Conservation (phyloP, 1,140 invertebrate species). For the Magallana ariakensis region DNA sequence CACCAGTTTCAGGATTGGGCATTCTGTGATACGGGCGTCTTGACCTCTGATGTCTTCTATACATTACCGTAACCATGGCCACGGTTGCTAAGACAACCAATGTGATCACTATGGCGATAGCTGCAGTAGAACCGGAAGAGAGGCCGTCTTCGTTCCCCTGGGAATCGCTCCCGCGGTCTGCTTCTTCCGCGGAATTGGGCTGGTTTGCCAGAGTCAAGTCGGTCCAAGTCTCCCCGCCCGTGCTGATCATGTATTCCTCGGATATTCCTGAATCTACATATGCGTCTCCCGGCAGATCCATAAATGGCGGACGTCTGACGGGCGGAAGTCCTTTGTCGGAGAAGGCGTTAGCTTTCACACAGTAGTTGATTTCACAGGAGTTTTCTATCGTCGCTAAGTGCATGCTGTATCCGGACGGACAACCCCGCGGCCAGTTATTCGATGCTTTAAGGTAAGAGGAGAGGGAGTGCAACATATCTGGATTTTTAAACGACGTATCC, state of each 20-base stretch:
- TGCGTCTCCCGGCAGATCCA: slow-evolving; percentile 50
- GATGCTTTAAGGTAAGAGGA: slow-evolving; percentile 38
- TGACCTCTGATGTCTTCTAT: neutral
- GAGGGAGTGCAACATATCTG: neutral
- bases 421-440: slow-evolving; percentile 57
- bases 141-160: neutral
- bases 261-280: neutral
- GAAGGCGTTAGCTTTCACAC: slow-evolving; percentile 62
- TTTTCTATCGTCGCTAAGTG: slow-evolving; percentile 68
- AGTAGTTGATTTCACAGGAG: slow-evolving; percentile 71
- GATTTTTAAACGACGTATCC: slow-evolving; percentile 26
- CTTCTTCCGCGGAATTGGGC: neutral
- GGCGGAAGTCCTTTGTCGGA: slow-evolving; percentile 55
- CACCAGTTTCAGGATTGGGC: neutral
- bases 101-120: neutral
- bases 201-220: neutral
- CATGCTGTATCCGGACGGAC: slow-evolving; percentile 69
- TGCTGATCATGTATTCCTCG: slow-evolving; percentile 18
- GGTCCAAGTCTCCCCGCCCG: neutral
- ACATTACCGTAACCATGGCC: neutral
- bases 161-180: neutral
- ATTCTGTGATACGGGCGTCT: slow-evolving; percentile 4
- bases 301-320: slow-evolving; percentile 66
- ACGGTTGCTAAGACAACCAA: neutral
- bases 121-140: neutral